Percentiles rank a stretch among this genome's conserved stretches.
Conservation (phyloP, 2,797 vertebrate genomes). For the Hippopotamyrus pictus region DNA sequence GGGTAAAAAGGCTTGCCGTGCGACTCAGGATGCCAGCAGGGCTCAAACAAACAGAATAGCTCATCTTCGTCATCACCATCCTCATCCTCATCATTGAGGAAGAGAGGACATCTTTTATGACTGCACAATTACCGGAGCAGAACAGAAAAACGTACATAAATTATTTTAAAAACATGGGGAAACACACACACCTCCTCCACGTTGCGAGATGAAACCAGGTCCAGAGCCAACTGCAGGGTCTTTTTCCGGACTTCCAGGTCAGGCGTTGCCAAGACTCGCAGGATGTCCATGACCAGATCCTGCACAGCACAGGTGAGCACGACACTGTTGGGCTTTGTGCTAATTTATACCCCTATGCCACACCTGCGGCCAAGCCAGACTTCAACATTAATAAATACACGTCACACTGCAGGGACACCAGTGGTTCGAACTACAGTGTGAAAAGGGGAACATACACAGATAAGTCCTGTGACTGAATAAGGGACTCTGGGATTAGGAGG, state of each 20-base stretch:
- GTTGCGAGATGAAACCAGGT: slow-evolving; percentile 96
- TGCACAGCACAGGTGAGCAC: slow-evolving; percentile 39
- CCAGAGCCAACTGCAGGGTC: slow-evolving; percentile 88
- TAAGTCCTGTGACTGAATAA: not conserved
- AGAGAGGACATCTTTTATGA: not conserved
- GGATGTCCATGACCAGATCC: slow-evolving; percentile 98
- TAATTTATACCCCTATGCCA: not conserved
- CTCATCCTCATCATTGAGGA: not conserved
- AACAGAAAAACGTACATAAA: not conserved
- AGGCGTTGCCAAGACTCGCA: slow-evolving; percentile 89
- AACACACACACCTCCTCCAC: slow-evolving; percentile 61
- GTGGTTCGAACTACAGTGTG: not conserved
- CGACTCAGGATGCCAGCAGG: not conserved
- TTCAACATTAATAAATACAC: not conserved
- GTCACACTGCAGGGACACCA: not conserved
- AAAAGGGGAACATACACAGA: not conserved
- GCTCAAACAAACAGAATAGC: not conserved
- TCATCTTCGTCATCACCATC: not conserved
- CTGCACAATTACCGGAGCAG: not conserved
- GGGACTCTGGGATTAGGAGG: not conserved
- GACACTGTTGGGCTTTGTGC: not conserved
- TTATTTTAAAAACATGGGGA: not conserved
- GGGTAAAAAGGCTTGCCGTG: not conserved
- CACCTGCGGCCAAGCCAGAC: not conserved
- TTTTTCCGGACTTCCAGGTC: slow-evolving; percentile 97